Conservation (phyloP, 1,140 invertebrate genomes). For the Campoletis sonorensis region DNA sequence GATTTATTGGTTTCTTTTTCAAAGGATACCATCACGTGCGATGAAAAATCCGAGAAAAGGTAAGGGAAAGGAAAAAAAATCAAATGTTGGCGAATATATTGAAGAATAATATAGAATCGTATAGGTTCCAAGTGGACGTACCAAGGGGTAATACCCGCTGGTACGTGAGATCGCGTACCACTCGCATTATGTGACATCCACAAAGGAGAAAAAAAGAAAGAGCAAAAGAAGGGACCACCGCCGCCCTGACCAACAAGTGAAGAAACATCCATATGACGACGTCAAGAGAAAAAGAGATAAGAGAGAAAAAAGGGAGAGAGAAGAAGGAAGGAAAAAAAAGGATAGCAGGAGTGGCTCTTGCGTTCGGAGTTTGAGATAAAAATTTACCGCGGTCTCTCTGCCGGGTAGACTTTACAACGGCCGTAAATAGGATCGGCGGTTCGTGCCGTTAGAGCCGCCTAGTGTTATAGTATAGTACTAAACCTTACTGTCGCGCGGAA, state of each 20-base stretch:
- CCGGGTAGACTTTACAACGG: constrained; percentile 38
- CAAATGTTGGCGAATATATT: not conserved
- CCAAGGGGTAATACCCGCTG: not conserved
- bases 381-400: constrained; percentile 32
- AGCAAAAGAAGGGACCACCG: not conserved
- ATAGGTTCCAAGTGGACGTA: not conserved
- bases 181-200: constrained; percentile 7
- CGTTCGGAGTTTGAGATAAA: constrained; percentile 35
- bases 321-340: not conserved
- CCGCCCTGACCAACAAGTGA: not conserved
- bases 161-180: constrained; percentile 16
- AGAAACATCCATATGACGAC: not conserved
- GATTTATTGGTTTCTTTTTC: too few species aligned
- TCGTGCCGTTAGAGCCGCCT: not conserved
- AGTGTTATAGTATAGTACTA: constrained; percentile 24
- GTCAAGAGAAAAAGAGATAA: constrained; percentile 1
- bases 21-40: too few species aligned
- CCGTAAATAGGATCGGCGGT: constrained; percentile 36
- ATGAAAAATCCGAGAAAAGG: not conserved
- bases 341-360: not conserved
- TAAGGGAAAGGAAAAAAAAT: not conserved
- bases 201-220: not conserved
- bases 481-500: constrained; percentile 16
- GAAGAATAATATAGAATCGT: not conserved
- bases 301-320: not conserved